Conservation (phyloP, 2,113 vertebrate species). For the Balaenoptera acutorostrata region DNA sequence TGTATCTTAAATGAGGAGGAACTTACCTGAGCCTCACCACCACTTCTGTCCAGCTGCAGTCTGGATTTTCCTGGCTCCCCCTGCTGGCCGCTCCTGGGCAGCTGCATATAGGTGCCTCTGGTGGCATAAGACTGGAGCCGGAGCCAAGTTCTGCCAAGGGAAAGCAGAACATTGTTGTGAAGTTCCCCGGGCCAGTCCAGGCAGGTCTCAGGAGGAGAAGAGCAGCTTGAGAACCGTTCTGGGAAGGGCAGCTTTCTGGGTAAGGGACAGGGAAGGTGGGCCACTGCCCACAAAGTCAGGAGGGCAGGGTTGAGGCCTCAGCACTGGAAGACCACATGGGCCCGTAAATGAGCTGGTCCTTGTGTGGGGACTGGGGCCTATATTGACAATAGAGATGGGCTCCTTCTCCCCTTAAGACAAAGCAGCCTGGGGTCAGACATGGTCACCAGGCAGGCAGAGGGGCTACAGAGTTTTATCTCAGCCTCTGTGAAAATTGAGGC, state of each 20-base stretch:
- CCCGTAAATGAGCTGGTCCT: not conserved
- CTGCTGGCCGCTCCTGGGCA: conserved; percentile 33
- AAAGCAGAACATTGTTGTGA: not conserved
- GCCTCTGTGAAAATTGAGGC: not conserved
- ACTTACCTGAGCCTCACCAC: not conserved
- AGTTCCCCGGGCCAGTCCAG: not conserved
- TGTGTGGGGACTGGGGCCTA: not conserved
- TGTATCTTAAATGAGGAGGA: not conserved
- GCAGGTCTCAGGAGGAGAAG: not conserved
- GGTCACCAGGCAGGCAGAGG: not conserved
- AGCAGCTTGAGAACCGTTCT: conserved; percentile 16
- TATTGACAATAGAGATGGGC: not conserved
- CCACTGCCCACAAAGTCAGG: not conserved
- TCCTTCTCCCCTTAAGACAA: not conserved
- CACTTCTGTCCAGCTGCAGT: not conserved
- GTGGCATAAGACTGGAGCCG: not conserved
- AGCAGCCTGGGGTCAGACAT: not conserved
- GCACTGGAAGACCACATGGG: not conserved
- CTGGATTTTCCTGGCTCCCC: conserved; percentile 26
- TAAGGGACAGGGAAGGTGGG: not conserved
- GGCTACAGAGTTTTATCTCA: not conserved
- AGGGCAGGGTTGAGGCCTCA: not conserved
- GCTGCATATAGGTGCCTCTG: not conserved
- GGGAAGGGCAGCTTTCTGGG: not conserved
- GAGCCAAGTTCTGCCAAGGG: not conserved